phyloP scores from a whole-genome alignment of 2,113 vertebrate genomes.

The Phrynosoma platyrhinos region DNA sequence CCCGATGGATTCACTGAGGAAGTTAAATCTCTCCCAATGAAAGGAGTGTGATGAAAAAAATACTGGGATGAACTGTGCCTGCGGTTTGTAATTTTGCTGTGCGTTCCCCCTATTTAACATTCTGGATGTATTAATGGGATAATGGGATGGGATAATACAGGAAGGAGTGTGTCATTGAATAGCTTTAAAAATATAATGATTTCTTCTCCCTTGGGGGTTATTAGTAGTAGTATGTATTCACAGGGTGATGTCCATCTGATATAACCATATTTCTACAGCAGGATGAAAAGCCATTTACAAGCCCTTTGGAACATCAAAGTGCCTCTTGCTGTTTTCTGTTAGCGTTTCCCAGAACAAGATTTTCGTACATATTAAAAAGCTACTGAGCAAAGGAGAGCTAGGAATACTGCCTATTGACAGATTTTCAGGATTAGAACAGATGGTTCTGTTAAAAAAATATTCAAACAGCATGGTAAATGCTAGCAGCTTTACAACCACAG shows the following conservation, averaged over 20 bases:
- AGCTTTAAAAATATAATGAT: conserved; percentile 11
- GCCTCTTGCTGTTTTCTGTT: conserved; percentile 41
- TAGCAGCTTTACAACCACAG: not conserved
- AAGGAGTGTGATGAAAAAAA: not conserved
- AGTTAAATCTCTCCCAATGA: not conserved
- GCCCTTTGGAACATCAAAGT: conserved; percentile 14
- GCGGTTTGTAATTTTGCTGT: not conserved
- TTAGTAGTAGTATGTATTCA: conserved; percentile 6
- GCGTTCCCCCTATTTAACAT: not conserved
- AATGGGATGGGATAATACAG: not conserved
- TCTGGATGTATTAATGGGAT: conserved; percentile 18
- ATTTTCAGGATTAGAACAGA: not conserved
- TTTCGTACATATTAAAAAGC: conserved; percentile 34
- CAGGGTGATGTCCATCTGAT: conserved; percentile 35
- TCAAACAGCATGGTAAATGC: not conserved
- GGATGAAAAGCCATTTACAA: conserved; percentile 29
- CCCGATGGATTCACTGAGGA: not conserved
- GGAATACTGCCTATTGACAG: not conserved
- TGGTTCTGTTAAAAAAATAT: not conserved
- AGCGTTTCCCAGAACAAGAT: conserved; percentile 17
- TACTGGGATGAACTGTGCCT: not conserved
- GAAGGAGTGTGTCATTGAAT: conserved; percentile 33
- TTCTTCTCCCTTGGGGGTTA: conserved; percentile 20
- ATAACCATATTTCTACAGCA: conserved; percentile 39
- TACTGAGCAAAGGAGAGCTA: conserved; percentile 25